Conservation (phyloP, 1,140 invertebrate genomes). For the silkworm (Bombyx mori) region DNA sequence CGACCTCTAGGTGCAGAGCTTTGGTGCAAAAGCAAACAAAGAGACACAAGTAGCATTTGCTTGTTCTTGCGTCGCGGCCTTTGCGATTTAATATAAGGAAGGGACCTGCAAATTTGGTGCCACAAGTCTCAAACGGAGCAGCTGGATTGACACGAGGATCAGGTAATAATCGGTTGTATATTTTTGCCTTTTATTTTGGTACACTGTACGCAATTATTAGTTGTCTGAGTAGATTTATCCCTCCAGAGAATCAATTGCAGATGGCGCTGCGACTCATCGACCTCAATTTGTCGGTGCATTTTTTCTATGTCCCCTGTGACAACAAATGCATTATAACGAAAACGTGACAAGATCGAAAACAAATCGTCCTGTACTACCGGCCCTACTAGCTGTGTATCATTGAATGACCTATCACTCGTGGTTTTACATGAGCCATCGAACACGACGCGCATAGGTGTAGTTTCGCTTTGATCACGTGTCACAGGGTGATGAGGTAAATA, state of each 20-base stretch:
- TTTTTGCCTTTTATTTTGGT: conserved; percentile 9
- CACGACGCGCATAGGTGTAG: background rate
- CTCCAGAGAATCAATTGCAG: too few relatives aligned
- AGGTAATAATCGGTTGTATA: conserved; percentile 7
- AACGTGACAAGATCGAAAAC: too few relatives aligned
- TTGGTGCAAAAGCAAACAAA: conserved; percentile 15
- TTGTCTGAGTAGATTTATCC: conserved; percentile 2
- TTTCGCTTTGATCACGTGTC: background rate
- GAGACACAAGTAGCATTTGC: conserved; percentile 18
- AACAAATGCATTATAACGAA: too few relatives aligned
- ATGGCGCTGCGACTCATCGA: too few relatives aligned
- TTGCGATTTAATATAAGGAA: conserved; percentile 7
- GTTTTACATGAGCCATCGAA: conserved; percentile 4
- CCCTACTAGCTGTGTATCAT: background rate
- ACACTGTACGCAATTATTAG: conserved; percentile 10
- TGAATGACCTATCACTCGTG: background rate
- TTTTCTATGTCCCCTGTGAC: too few relatives aligned
- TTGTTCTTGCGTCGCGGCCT: conserved; percentile 8
- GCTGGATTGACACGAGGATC: too few relatives aligned
- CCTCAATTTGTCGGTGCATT: too few relatives aligned
- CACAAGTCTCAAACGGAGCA: too few relatives aligned
- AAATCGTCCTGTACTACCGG: too few relatives aligned
- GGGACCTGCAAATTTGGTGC: background rate
- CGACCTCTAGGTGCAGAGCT: conserved; percentile 14
- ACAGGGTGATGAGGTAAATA: conserved; percentile 1